Evolutionary conservation across 2,113 vertebrate genomes (phyloP), one percentile per base, ranked within the genome.

Genomic region (Burhinus bistriatus): DNA sequence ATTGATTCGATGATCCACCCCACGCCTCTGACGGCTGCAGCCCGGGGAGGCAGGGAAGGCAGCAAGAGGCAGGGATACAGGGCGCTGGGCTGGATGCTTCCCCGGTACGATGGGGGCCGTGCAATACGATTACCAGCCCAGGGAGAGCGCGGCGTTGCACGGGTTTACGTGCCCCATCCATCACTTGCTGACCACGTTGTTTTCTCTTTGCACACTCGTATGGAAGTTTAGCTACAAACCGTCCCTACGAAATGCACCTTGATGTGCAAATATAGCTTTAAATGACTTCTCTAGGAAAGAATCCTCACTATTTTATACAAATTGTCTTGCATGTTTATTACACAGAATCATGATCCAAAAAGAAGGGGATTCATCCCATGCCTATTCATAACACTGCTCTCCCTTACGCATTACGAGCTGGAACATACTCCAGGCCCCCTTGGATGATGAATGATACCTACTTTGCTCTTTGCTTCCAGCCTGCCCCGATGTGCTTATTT

Each of bases 261-360:
- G 26, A 79, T 30, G 87, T 69, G 66, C 82, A 94, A 95, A 94
- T 91, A 93, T 54, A 87, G 95, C 93, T 95, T 95, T 73, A 85
- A 85, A 90, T 96, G 84, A 97, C 95, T 87, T 66, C 87, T 96
- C 93, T 96, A 96, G 96, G 97, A 96, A 97, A 97, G 96, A 97
- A 97, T 97, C 84, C 68, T 80, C 82, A 77, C 84, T 96, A 93
- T 93, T 94, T 95, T 94, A 97, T 95, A 95, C 93, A 96, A 96
- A 93, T 87, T 81, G 94, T 95, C 91, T 70, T 77, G 89, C 70
- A 38, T 95, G 95, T 93, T 97, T 97, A 95, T 96, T 94, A 69
- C 71, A 91, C 86, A 68, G 95, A 94, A 76, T 72, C 78, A 7
- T 9, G 69, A 88, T 91, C 95, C 95, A 93, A 94, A 94, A 95